These are phyloP conservation scores for Manis javanica DNA, from an alignment of 2,797 vertebrate genomes.

Conservation along the genomic window DNA sequence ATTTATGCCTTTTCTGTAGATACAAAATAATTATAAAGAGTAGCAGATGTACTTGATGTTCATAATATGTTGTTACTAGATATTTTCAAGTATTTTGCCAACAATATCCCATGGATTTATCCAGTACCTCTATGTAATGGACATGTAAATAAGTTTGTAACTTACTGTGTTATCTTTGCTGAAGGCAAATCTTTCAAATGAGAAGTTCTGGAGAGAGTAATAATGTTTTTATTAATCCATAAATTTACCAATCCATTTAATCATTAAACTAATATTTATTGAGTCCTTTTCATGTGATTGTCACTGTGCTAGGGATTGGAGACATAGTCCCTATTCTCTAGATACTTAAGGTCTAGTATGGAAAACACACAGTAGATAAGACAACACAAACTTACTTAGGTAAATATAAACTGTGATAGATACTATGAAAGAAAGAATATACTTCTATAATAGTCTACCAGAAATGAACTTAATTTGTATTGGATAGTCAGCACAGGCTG, in stretches of 20 bases:
- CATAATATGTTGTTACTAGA: neutral
- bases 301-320: neutral
- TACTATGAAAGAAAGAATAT: neutral
- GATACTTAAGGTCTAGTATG: neutral
- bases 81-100: slow-evolving; percentile 5
- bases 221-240: slow-evolving; percentile 19
- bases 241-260: slow-evolving; percentile 6
- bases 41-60: neutral
- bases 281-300: neutral
- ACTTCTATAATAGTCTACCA: neutral
- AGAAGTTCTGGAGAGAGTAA: slow-evolving; percentile 7
- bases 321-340: neutral
- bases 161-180: neutral
- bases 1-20: neutral
- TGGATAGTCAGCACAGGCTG: neutral
- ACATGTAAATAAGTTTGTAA: neutral
- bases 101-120: neutral
- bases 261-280: slow-evolving; percentile 24
- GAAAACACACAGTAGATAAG: neutral
- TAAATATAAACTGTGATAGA: slow-evolving; percentile 33
- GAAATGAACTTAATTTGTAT: neutral
- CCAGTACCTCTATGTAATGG: neutral
- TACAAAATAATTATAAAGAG: neutral
- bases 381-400: neutral
- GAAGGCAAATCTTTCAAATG: slow-evolving; percentile 30